Conservation (phyloP, 2,113 vertebrate genomes). For the Solenodon paradoxus region DNA sequence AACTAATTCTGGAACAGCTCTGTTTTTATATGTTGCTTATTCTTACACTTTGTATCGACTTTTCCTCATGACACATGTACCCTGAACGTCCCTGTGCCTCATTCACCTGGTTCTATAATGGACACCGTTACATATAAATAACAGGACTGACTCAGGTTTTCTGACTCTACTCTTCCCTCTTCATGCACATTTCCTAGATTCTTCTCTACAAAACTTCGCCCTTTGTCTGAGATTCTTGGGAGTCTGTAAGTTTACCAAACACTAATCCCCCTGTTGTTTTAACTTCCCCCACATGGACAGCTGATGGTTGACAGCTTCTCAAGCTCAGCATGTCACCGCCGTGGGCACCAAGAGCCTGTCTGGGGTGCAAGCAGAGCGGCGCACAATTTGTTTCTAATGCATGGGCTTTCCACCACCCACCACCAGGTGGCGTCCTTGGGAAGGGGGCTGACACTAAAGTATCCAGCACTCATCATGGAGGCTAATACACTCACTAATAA, state of each 20-base stretch:
- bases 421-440: too few species aligned
- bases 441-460: too few species aligned
- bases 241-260: not conserved
- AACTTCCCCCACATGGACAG: not conserved
- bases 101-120: not conserved
- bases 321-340: not conserved
- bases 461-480: too few species aligned
- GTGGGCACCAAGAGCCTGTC: fast-evolving
- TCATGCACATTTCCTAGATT: not conserved
- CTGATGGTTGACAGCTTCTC: not conserved
- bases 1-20: not conserved
- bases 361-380: too few species aligned
- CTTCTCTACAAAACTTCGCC: not conserved
- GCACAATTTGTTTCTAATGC: too few species aligned
- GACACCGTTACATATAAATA: fast-evolving
- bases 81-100: not conserved
- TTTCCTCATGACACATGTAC: not conserved
- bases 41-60: not conserved
- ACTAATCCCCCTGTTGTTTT: not conserved
- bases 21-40: not conserved
- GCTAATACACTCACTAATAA: not conserved
- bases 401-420: not conserved
- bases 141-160: not conserved
- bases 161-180: not conserved
- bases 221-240: not conserved